Conservation (phyloP, 2,113 vertebrate species). For the Hemibagrus wyckioides region DNA sequence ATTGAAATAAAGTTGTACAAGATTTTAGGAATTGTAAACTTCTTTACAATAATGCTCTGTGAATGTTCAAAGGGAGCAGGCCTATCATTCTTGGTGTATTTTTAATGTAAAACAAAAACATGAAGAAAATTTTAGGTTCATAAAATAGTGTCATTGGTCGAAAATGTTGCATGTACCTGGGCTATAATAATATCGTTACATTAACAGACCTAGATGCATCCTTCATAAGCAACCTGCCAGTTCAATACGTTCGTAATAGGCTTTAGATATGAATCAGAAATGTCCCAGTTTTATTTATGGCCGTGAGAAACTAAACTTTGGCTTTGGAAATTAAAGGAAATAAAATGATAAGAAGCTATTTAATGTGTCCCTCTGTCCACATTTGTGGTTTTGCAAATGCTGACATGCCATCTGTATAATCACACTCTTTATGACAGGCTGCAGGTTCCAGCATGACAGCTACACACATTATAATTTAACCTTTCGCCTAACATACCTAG, state of each 20-base stretch:
- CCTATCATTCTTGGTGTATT: neutral
- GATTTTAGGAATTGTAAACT: neutral
- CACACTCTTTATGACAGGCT: slow-evolving; percentile 40
- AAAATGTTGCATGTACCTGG: neutral
- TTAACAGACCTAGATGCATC: neutral
- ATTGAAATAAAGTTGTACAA: neutral
- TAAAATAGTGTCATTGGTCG: neutral
- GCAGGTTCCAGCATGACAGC: slow-evolving; percentile 57
- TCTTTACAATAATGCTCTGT: neutral
- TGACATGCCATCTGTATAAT: slow-evolving; percentile 49
- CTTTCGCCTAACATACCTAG: slow-evolving; percentile 25
- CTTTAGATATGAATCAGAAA: neutral
- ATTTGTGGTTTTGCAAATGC: slow-evolving; percentile 11
- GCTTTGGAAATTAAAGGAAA: neutral
- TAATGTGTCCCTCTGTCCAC: neutral
- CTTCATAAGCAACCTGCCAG: neutral
- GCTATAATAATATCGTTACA: neutral
- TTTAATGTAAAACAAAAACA: neutral
- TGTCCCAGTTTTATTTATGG: neutral
- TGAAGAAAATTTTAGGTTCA: neutral
- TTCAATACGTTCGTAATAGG: neutral
- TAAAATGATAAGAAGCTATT: neutral
- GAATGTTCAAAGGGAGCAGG: neutral
- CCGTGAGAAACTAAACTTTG: neutral
- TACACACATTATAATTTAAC: slow-evolving; percentile 57